Evolutionary conservation across 2,113 vertebrate genomes (phyloP).

Genomic region (Hymenochirus boettgeri): DNA sequence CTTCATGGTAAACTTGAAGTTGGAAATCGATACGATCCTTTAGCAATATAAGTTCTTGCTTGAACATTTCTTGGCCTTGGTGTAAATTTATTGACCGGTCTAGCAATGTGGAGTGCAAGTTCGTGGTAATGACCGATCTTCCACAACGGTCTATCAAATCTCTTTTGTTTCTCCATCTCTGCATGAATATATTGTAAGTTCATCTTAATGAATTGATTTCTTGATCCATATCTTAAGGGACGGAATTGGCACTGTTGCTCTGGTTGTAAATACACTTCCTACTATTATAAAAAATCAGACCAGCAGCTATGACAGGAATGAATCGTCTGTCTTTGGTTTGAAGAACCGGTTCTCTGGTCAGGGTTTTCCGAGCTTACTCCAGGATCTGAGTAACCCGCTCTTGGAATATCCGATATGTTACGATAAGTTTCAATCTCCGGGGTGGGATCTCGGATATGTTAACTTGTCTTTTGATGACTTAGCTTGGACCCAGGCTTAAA

Average conservation of each 20-base stretch:
- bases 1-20: no score
- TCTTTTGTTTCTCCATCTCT: not conserved
- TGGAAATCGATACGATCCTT: not conserved
- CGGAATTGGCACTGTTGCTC: not conserved
- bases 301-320: no score
- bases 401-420: no score
- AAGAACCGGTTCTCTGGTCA: no score
- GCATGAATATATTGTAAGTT: not conserved
- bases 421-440: no score
- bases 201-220: not conserved
- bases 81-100: not conserved
- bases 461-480: no score
- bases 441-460: no score
- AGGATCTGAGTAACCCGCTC: no score
- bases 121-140: not conserved
- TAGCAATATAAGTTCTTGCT: not conserved
- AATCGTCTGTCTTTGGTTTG: no score
- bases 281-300: not conserved
- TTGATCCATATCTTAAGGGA: not conserved
- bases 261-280: not conserved
- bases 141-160: not conserved
- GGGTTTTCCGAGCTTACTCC: no score
- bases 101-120: not conserved
- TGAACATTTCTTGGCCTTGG: not conserved
- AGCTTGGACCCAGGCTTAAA: no score